These are phyloP conservation scores for Antedon mediterranea DNA, from an alignment of 53 echinoderm and acorn worm species.

Conservation along the genomic window DNA sequence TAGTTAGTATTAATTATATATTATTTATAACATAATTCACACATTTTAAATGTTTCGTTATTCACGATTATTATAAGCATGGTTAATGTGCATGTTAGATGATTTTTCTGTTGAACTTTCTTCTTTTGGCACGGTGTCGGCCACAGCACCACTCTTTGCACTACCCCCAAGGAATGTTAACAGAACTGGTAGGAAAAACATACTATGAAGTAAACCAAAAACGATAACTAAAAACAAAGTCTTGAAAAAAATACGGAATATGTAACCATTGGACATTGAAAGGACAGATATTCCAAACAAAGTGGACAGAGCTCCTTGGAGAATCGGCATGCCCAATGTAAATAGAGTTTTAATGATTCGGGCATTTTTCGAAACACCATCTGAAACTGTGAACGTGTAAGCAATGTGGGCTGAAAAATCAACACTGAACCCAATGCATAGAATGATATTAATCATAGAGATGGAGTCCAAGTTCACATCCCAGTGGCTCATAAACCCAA, in stretches of 20 bases:
- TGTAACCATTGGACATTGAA: conserved; percentile 72
- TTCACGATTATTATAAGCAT: too few species aligned
- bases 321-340: conserved; percentile 61
- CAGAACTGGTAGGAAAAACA: conserved; percentile 64
- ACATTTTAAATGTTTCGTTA: too few species aligned
- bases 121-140: too few species aligned
- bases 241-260: conserved; percentile 97
- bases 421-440: conserved; percentile 65
- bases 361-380: conserved; percentile 36
- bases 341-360: conserved; percentile 54
- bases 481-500: conserved; percentile 49
- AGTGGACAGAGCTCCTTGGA: conserved; percentile 71
- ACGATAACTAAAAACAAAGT: conserved; percentile 87
- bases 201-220: conserved; percentile 75
- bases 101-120: too few species aligned
- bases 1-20: too few species aligned
- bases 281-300: conserved; percentile 53
- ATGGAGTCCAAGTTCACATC: conserved; percentile 37
- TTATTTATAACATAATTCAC: too few species aligned
- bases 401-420: conserved; percentile 66
- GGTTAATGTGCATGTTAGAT: too few species aligned
- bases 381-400: conserved; percentile 49
- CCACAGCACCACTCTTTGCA: neutral
- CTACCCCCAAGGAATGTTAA: conserved; percentile 57
- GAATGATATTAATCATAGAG: conserved; percentile 53